Evolutionary conservation across 1,140 invertebrate genomes (phyloP), one percentile per base, ranked within the genome.

Genomic region (Zaprionus lachaisei): DNA sequence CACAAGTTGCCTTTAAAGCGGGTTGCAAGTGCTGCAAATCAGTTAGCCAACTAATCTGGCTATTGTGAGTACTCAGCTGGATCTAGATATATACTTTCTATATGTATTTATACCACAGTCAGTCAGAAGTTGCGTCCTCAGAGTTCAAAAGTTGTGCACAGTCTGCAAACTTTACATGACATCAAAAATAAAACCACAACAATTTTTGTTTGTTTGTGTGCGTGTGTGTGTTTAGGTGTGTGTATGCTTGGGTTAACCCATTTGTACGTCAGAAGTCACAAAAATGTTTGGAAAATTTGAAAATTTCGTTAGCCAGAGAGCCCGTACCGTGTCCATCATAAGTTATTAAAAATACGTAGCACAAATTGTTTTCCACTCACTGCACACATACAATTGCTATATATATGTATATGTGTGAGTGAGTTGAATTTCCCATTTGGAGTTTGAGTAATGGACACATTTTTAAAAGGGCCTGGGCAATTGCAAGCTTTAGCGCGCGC

Each of bases 391-490:
- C n/a, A 51, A 41, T 11, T 26, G 24, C 14, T 24, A 34, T 14
- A 22, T 17, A 17, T 26, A 24, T 34, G 1, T 34, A 2, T 37
- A n/a, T 57, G 15, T 28, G 24, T 20, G 28, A 47, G 14, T 58
- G 62, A 20, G 57, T 69, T 69, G 38, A 63, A 65, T 71, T 76
- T 61, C 34, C 68, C 51, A 76, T 65, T 65, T 61, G 57, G 80
- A 77, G 80, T 89, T 83, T 83, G 84, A 83, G 83, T 83, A 78
- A 80, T 80, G 75, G 74, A 72, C 64, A 68, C 34, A 54, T 24
- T 38, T 64, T 56, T 22, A 9, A 71, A 54, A 41, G 54, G 54
- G 28, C 55, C 55, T 69, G 37, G 28, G 38, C 55, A 74, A 80
- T 77, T 82, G 71, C 57, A 83, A 72, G 62, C 41, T 54, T 54